Evolutionary conservation across 2,888 invertebrate species (phyloP).

Genomic region (Corbicula japonica): DNA sequence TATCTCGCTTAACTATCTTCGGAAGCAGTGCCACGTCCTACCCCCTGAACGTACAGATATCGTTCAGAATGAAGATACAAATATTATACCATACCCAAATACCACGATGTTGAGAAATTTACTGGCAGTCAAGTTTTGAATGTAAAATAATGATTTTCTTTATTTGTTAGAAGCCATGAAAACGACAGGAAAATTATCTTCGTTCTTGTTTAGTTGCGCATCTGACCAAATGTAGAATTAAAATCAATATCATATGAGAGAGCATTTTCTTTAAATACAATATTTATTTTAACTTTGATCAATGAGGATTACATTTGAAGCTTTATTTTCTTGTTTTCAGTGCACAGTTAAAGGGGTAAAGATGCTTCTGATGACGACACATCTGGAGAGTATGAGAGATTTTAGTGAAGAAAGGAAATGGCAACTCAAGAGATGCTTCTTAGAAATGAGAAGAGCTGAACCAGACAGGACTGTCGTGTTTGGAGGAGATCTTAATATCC

Average conservation of each 20-base stretch:
- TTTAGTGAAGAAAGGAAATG: constrained; percentile 86
- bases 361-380: constrained; percentile 88
- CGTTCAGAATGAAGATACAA: constrained; percentile 85
- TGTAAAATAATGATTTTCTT: no score
- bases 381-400: constrained; percentile 89
- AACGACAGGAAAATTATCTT: no score
- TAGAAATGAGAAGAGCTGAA: constrained; percentile 75
- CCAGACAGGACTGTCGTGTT: constrained; percentile 87
- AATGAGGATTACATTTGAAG: no score
- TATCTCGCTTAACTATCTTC: no score
- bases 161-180: no score
- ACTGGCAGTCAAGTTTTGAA: constrained; percentile 87
- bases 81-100: constrained; percentile 86
- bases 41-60: no score
- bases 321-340: constrained; percentile 69
- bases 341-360: constrained; percentile 81
- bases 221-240: no score
- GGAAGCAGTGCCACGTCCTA: no score
- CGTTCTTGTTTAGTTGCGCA: no score
- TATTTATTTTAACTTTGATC: no score
- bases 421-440: constrained; percentile 87
- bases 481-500: constrained; percentile 89
- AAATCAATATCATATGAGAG: no score
- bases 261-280: no score
- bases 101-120: constrained; percentile 88